These are phyloP conservation scores for Grus americana DNA, from an alignment of 2,113 vertebrate genomes.

Conservation along the genomic window DNA sequence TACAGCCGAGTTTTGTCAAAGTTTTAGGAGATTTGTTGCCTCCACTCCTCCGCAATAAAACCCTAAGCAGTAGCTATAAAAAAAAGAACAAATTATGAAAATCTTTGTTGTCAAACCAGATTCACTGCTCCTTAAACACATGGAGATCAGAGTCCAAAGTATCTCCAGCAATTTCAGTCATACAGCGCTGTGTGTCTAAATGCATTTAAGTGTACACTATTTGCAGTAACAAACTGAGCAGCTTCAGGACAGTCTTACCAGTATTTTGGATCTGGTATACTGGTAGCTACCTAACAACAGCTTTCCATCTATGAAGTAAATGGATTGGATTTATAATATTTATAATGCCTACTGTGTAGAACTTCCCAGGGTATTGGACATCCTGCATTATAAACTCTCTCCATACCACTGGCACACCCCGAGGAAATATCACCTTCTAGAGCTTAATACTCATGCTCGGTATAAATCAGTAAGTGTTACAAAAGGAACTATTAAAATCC, in stretches of 20 bases:
- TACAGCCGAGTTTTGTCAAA: neutral
- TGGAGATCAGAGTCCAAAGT: neutral
- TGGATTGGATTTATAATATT: neutral
- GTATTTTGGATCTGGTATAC: neutral
- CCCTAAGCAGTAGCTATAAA: neutral
- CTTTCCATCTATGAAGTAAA: neutral
- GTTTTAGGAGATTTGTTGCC: neutral
- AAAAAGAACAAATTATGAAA: neutral
- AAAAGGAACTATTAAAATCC: neutral
- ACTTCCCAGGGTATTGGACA: neutral
- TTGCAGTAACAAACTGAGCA: too few relatives aligned
- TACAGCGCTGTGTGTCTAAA: too few relatives aligned
- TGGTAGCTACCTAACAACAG: neutral
- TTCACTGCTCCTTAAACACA: neutral
- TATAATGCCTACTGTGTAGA: too few relatives aligned
- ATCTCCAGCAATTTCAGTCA: neutral
- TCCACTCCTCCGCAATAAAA: neutral
- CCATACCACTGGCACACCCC: neutral
- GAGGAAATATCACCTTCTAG: neutral
- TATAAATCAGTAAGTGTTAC: neutral
- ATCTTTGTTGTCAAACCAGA: neutral
- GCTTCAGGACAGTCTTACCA: neutral
- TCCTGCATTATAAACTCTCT: neutral
- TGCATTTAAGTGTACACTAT: rapidly evolving
- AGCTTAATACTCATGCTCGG: neutral